Percentiles rank a stretch among this genome's conserved stretches.
These are phyloP conservation scores for Cheilosia vulpina DNA, from an alignment of 2,888 invertebrate genomes.

Conservation along the genomic window DNA sequence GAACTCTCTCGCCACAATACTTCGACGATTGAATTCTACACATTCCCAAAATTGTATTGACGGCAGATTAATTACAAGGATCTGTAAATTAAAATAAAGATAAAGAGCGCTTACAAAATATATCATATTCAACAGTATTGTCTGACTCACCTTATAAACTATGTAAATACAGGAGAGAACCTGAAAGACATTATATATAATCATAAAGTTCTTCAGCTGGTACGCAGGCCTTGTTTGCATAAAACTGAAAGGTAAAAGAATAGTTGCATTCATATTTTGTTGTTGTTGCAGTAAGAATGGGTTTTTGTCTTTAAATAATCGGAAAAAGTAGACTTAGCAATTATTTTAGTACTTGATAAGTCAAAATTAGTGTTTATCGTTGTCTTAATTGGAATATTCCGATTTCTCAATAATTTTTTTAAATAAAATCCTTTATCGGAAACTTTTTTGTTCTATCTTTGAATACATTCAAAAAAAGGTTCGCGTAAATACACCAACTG, in stretches of 20 bases:
- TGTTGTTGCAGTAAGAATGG: too few species aligned
- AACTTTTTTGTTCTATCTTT: too few species aligned
- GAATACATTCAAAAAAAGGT: too few species aligned
- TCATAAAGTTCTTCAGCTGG: slow-evolving; percentile 87
- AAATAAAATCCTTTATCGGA: too few species aligned
- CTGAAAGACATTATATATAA: slow-evolving; percentile 92
- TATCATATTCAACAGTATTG: background rate
- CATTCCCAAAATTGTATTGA: slow-evolving; percentile 78
- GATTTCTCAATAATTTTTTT: too few species aligned
- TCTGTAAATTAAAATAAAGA: slow-evolving; percentile 71
- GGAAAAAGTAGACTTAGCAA: too few species aligned
- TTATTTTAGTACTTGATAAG: too few species aligned
- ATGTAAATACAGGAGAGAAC: slow-evolving; percentile 84
- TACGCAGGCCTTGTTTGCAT: slow-evolving; percentile 90
- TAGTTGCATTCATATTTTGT: background rate
- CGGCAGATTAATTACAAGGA: slow-evolving; percentile 76
- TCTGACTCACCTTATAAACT: slow-evolving; percentile 77
- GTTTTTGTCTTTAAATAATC: too few species aligned
- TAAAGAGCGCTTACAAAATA: background rate
- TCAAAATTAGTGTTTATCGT: too few species aligned
- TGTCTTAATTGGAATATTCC: too few species aligned
- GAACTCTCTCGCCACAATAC: slow-evolving; percentile 69
- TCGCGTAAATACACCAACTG: too few species aligned
- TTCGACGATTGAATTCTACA: slow-evolving; percentile 61
- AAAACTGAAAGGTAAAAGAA: slow-evolving; percentile 76